Evolutionary conservation across 2,113 vertebrate species (phyloP).

Genomic region (Gallinago jamesoni): DNA sequence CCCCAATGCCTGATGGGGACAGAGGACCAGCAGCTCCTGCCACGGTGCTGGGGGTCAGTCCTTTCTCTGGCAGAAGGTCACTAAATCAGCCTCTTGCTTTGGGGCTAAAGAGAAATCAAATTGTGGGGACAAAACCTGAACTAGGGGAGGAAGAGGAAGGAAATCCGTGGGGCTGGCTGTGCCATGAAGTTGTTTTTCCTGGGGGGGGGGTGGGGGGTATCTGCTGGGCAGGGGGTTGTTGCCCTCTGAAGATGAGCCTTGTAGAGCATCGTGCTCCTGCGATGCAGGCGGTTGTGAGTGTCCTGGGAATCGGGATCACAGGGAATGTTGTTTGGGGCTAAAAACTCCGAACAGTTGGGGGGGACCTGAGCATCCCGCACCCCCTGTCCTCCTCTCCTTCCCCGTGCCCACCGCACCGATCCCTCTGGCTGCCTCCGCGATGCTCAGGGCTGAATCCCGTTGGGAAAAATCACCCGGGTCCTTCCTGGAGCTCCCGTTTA

Average conservation of each 20-base stretch:
- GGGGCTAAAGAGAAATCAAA: neutral
- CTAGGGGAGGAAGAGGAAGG: too few species aligned
- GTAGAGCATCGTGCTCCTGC: accelerated
- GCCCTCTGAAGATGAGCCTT: neutral
- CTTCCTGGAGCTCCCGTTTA: neutral
- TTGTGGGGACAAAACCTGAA: neutral
- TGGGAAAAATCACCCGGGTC: too few species aligned
- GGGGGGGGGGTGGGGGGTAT: too few species aligned
- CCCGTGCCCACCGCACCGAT: accelerated
- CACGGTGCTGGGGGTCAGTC: accelerated
- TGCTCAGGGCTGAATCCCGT: neutral
- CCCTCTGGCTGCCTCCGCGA: neutral
- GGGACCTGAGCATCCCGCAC: neutral
- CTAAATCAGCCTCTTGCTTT: neutral
- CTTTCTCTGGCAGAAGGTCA: neutral
- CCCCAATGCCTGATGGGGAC: accelerated
- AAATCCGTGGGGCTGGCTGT: accelerated
- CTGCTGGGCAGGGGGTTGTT: accelerated
- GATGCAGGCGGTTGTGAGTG: accelerated
- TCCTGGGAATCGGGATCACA: neutral
- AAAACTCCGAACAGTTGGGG: accelerated
- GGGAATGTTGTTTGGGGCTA: neutral
- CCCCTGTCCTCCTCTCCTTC: neutral
- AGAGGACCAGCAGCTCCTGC: neutral
- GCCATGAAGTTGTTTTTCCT: neutral